Conservation (phyloP, 2,797 vertebrate species). For the Pelodytes ibericus region DNA sequence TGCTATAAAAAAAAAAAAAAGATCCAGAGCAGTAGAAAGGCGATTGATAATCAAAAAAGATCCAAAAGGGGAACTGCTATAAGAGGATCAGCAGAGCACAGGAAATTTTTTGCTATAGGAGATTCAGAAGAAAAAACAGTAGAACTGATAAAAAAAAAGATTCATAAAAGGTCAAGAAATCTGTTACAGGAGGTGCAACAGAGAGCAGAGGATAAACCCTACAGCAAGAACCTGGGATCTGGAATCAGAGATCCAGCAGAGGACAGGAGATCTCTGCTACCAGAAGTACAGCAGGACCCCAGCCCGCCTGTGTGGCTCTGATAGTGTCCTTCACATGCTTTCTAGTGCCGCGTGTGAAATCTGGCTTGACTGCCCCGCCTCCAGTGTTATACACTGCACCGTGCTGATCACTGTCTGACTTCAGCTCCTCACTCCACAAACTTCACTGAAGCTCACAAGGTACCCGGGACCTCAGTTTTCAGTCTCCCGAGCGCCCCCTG, state of each 20-base stretch:
- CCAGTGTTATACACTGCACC: slow-evolving; percentile 27
- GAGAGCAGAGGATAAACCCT: too few species aligned
- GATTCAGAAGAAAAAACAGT: background rate
- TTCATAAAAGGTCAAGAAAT: too few species aligned
- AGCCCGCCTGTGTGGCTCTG: background rate
- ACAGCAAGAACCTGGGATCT: too few species aligned
- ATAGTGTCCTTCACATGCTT: slow-evolving; percentile 42
- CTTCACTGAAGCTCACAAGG: background rate
- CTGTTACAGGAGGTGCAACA: background rate
- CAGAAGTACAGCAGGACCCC: background rate
- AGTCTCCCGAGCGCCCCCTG: slow-evolving; percentile 48
- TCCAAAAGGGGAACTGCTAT: background rate
- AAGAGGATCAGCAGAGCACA: background rate
- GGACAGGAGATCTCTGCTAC: background rate
- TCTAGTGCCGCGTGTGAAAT: slow-evolving; percentile 13
- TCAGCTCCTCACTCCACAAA: background rate
- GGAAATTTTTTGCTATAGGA: background rate
- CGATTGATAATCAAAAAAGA: background rate
- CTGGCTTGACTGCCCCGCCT: slow-evolving; percentile 25
- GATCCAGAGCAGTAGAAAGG: too few species aligned
- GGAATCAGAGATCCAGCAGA: slow-evolving; percentile 1
- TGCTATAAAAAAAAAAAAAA: background rate
- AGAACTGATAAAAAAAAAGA: too few species aligned
- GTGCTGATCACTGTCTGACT: background rate
- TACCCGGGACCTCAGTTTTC: background rate